Base-by-base conservation (phyloP, 2,797 vertebrate genomes). In the Hemitrygon akajei region DNA sequence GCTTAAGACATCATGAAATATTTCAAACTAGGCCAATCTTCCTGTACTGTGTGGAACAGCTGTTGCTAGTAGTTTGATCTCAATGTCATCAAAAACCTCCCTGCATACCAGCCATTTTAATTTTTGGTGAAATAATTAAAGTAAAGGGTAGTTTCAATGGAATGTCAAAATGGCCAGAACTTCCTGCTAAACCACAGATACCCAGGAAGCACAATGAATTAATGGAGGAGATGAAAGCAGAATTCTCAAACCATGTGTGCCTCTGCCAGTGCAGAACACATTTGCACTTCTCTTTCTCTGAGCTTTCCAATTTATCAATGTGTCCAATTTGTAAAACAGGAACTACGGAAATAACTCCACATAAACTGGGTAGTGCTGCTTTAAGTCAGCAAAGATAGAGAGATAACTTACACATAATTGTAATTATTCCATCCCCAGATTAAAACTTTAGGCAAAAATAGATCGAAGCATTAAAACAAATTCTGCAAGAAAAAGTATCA, bases 121-220 rank as follows among this genome's bases (percentile, higher is more conserved):
- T 93, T 47, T 93, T 56, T 75, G 40, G 71, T 75, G 16, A 93
- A 76, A 93, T 76, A 56, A 93, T 93, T n/a, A 93, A 93, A 75
- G 76, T 30, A 93, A 93, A 76, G 71, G 69, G 71, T 18, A 58
- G 37, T 76, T 91, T 75, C 25, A 56, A 73, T 76, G 91, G 91
- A 76, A 93, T 93, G 14, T 69, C 91, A 93, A 93, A 93, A 56
- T 75, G 91, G 40, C 69, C 37, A 92, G 91, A 16, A 92, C 91
- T 93, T 76, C 66, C 69, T 93, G 71, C 91, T 91, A 93, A 75
- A 76, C 40, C 71, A 16, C 47, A 93, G 91, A 93, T 76, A 93
- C 12, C 34, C 66, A 73, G 66, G 91, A 93, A 93, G 47, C 71
- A 16, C 60, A 69, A 25, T 69, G n/a, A 22, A 89, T 89, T 37